These are phyloP conservation scores for Limanda limanda DNA, from an alignment of 2,113 vertebrate species.

Conservation along the genomic window DNA sequence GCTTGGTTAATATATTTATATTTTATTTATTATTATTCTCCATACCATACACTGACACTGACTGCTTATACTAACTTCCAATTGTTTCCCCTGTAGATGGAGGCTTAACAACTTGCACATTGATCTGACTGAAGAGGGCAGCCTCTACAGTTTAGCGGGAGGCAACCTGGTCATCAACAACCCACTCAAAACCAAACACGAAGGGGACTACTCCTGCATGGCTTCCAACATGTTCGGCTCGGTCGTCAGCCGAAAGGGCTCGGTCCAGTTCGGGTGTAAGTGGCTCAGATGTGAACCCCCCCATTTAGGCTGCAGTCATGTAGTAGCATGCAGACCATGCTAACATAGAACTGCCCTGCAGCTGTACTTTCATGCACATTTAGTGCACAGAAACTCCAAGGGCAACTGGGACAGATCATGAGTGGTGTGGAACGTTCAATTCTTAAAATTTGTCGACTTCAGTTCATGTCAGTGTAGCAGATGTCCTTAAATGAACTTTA, in stretches of 20 bases:
- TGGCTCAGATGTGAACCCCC: conserved; percentile 8
- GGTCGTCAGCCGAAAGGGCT: conserved; percentile 90
- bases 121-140: conserved; percentile 78
- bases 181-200: conserved; percentile 87
- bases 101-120: conserved; percentile 86
- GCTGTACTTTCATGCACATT: conserved; percentile 37
- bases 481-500: conserved; percentile 3
- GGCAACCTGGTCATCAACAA: conserved; percentile 92
- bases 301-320: background rate
- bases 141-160: conserved; percentile 88
- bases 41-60: too few species aligned
- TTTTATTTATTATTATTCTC: too few species aligned
- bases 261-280: conserved; percentile 96
- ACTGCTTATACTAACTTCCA: background rate
- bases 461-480: background rate
- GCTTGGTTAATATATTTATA: too few species aligned
- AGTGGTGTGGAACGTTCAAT: conserved; percentile 33
- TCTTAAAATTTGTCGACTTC: conserved; percentile 29
- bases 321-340: background rate
- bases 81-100: conserved; percentile 84
- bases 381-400: conserved; percentile 17
- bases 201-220: conserved; percentile 90
- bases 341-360: conserved; percentile 13
- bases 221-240: conserved; percentile 90
- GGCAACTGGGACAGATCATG: conserved; percentile 40